Base-by-base conservation (phyloP, 2,888 invertebrate genomes). In the Idaea straminata region DNA sequence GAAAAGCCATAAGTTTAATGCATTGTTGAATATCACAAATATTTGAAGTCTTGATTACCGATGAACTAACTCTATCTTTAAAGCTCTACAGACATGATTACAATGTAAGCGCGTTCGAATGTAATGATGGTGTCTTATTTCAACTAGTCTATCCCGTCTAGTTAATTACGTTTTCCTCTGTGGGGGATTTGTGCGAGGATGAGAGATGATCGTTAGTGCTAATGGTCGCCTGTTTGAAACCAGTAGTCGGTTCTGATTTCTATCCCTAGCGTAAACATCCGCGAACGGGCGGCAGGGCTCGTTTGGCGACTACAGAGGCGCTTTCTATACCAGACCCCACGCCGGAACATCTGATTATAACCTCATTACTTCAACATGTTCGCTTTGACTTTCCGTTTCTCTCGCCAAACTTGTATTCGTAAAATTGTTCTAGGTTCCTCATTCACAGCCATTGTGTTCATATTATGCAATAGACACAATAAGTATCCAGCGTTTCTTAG, bases 311-410 rank as follows among this genome's bases (percentile, higher is more conserved):
- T 79, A 47, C 2, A 77, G 71, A 73, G 69, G 75, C 74, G 84
- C 87, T 88, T 88, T 88, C 87, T 86, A 86, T 80, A 83, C 83
- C 80, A 77, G 75, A 78, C 79, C 77, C 73, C 71, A 73, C 81
- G 80, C 81, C 87, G 86, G 87, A 88, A 88, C 84, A 86, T 83
- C 81, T 82, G 81, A 87, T 87, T 87, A 87, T 81, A 86, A 80
- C 85, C 83, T 86, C 83, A 81, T 87, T 89, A 84, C 78, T 75
- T 73, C 74, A 76, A 78, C 75, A 77, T 77, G 78, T 82, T 74
- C 74, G 74, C 67, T 73, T 25, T 72, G 70, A 83, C 79, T 83
- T 80, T 83, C 77, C 70, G 75, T 84, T 87, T 85, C 83, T 81
- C 82, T 83, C 64, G 66, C 59, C 62, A 69, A 65, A 62, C 59